Base-by-base conservation (phyloP, 2,113 vertebrate species). In the Danio rerio region DNA sequence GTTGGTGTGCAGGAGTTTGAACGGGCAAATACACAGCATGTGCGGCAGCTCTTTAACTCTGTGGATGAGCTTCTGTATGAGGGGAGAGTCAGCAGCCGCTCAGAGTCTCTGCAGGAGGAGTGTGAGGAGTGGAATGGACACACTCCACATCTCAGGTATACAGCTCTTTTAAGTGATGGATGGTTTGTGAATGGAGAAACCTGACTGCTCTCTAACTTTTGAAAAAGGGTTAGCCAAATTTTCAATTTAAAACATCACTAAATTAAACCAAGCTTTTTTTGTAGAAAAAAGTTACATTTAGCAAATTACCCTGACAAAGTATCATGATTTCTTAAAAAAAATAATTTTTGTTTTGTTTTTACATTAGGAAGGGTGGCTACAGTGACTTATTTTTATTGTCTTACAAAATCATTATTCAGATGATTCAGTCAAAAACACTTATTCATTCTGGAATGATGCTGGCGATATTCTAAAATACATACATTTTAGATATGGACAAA, bases 1-100 rank as follows among this genome's bases (percentile, higher is more conserved):
- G 7, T 20, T 10, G 63, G 42, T 55, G 72, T 87, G 53, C 68
- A 96, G 96, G 96, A 96, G 74, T 96, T 95, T 86, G 96, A 96
- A 87, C 92, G 90, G 88, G 92, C 80, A 45, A 95, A 90, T 65
- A 93, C 94, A 0, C 91, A 93, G 82, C 93, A 87, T 85, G 95
- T 96, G 0, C 90, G 93, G 70, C 94, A 94, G 82, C 89, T 96
- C 40, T 93, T 96, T 79, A 92, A 90, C 89, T 94, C 95, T 79
- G 92, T 95, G 5, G 95, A 96, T 80, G 95, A 96, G 90, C 92
- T 95, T 90, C 82, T 96, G 47, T 96, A 96, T 88, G 95, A 96
- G 90, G 94, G 92, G 45, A 95, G 92, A 86, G 89, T 93, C 21
- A 92, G 89, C 56, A 83, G 90, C 58, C 92, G 92, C 55, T 94